Evolutionary conservation across 2,888 invertebrate genomes (phyloP).

Genomic region (Thera britannica): DNA sequence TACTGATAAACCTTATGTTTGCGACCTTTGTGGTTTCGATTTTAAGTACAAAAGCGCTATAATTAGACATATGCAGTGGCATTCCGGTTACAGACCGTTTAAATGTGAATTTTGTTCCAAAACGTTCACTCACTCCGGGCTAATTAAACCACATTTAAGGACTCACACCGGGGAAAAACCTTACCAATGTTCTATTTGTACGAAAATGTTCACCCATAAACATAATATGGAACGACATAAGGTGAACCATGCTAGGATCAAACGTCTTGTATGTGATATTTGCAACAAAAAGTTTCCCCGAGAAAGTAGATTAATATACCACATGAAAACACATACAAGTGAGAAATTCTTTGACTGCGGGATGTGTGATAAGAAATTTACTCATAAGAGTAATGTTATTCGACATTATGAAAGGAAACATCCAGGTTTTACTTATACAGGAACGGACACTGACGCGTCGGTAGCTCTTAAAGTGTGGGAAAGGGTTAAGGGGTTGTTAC

Average conservation of each 20-base stretch:
- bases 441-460: constrained; percentile 63
- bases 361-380: constrained; percentile 63
- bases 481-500: constrained; percentile 47
- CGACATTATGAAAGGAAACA: constrained; percentile 69
- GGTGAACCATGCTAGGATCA: constrained; percentile 57
- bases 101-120: constrained; percentile 58
- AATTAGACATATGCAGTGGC: constrained; percentile 58
- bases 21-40: constrained; percentile 39
- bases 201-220: constrained; percentile 61
- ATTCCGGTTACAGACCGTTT: constrained; percentile 53
- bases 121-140: constrained; percentile 56
- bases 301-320: constrained; percentile 66
- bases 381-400: constrained; percentile 67
- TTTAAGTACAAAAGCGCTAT: constrained; percentile 67
- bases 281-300: constrained; percentile 67
- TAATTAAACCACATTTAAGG: constrained; percentile 59
- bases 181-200: constrained; percentile 40
- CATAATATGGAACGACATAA: constrained; percentile 68
- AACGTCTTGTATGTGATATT: constrained; percentile 62
- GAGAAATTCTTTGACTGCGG: constrained; percentile 64
- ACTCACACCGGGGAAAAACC: constrained; percentile 49
- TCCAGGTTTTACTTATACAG: constrained; percentile 56
- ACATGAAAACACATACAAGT: constrained; percentile 64
- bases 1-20: constrained; percentile 32
- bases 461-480: constrained; percentile 63